A percentile compares a stretch with the other conserved stretches of the same genome.
phyloP scores from a whole-genome alignment of 2,888 invertebrate species.

The Cryptophagus acutangulus region DNA sequence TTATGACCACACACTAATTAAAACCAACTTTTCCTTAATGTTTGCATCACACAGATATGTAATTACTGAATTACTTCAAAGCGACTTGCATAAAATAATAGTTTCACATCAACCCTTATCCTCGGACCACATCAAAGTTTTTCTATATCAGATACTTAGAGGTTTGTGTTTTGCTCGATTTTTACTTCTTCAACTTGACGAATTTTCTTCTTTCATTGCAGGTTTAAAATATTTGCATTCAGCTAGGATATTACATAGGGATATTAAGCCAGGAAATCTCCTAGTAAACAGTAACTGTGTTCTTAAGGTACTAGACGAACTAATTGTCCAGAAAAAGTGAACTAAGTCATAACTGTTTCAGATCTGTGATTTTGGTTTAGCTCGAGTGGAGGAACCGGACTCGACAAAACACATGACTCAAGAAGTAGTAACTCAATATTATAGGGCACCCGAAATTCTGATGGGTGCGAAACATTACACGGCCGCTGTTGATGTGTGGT shows the following conservation, averaged over 20 bases:
- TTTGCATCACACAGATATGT: too few relatives aligned
- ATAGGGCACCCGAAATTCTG: constrained; percentile 96
- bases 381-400: constrained; percentile 94
- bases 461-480: constrained; percentile 99
- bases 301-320: constrained; percentile 88
- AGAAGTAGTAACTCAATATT: constrained; percentile 99
- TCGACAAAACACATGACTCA: constrained; percentile 95
- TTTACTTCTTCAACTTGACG: neutral
- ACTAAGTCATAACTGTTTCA: constrained; percentile 36
- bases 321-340: neutral
- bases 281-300: constrained; percentile 99
- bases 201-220: constrained; percentile 42
- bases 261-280: constrained; percentile 98
- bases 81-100: constrained; percentile 99
- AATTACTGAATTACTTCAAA: constrained; percentile 98
- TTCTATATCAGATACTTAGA: constrained; percentile 99
- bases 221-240: constrained; percentile 98
- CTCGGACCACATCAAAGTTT: constrained; percentile 99
- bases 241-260: constrained; percentile 94
- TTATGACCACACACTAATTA: too few relatives aligned
- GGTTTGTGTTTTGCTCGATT: constrained; percentile 56
- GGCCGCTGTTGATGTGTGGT: constrained; percentile 97
- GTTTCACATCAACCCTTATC: constrained; percentile 98
- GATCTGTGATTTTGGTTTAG: constrained; percentile 99
- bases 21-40: too few relatives aligned